phyloP scores from a whole-genome alignment of 1,140 invertebrate genomes.

The Lordiphosa stackelbergi region DNA sequence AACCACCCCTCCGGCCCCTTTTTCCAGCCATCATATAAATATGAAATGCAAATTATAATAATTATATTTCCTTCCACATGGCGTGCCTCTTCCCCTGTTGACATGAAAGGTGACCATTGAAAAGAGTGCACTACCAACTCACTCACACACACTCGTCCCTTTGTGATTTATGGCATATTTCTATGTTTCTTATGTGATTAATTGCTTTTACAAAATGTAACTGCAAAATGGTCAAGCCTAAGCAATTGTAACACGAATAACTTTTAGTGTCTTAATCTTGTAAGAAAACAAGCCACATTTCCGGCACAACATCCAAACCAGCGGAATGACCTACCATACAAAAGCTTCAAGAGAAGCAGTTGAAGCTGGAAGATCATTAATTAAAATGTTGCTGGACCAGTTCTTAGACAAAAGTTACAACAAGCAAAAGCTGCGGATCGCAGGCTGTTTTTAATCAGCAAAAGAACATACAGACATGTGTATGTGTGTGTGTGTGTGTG shows the following conservation, averaged over 20 bases:
- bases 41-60: slow-evolving; percentile 68
- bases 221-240: slow-evolving; percentile 32
- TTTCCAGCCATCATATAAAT: slow-evolving; percentile 25
- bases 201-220: slow-evolving; percentile 32
- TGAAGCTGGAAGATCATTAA: slow-evolving; percentile 61
- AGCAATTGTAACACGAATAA: slow-evolving; percentile 32
- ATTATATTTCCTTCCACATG: slow-evolving; percentile 50
- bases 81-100: slow-evolving; percentile 10
- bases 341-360: slow-evolving; percentile 33
- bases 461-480: slow-evolving; percentile 5
- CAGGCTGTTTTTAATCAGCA: slow-evolving; percentile 6
- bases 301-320: slow-evolving; percentile 43
- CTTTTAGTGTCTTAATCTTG: slow-evolving; percentile 41
- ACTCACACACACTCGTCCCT: slow-evolving; percentile 5
- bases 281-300: slow-evolving; percentile 62
- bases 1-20: neutral
- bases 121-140: slow-evolving; percentile 25
- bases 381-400: slow-evolving; percentile 74
- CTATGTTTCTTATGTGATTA: slow-evolving; percentile 56
- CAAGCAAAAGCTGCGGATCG: slow-evolving; percentile 10
- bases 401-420: slow-evolving; percentile 39
- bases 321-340: slow-evolving; percentile 46
- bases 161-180: slow-evolving; percentile 42
- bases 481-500: slow-evolving; percentile 20
- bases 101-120: slow-evolving; percentile 28